Base-by-base conservation (phyloP, 64 coral and sea anemone genomes). In the Anthopleura sola region DNA sequence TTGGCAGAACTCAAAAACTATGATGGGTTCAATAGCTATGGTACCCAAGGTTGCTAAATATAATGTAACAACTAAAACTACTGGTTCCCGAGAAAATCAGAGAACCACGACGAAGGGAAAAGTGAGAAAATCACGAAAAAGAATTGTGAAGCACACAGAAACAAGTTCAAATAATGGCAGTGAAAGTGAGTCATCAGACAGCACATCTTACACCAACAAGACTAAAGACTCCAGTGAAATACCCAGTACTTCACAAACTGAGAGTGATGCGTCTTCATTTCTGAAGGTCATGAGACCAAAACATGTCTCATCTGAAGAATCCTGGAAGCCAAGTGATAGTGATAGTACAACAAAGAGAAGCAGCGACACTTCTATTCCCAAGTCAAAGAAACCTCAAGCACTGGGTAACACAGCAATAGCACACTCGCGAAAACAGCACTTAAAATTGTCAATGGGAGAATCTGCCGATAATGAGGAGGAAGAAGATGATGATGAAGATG, bases 11-110 rank as follows among this genome's bases (percentile, higher is more conserved):
- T 48, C 21, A 23, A 19, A 3, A 8, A 0, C 0, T 44, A 24
- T 79, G 49, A 50, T 56, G 24, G 26, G 31, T 3, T 83, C 49
- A 23, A 83, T 0, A 20, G 28, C 6, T 0, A 56, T 83, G 49
- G 58, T 51, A 15, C 82, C 82, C 15, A 83, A 83, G 31, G 49
- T 83, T 60, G 82, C 82, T 23, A 83, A 83, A 29, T 83, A 23
- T 49, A 20, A 60, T 16, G 0, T 83, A 49, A 26, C 81, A 50
- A 9, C 82, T 20, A 14, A 53, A 37, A 2, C n/a, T 34, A 32
- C 0, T 3, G 3, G 31, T 32, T 8, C n/a, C 10, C 23, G 29
- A 71, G 34, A 71, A 71, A 26, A 62, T n/a, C 21, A 62, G 8
- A 62, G 8, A 23, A 62, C 24, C 3, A 62, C 3, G 24, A 21